These are phyloP conservation scores for Phoxinus phoxinus DNA, from an alignment of 2,113 vertebrate species.

Conservation along the genomic window DNA sequence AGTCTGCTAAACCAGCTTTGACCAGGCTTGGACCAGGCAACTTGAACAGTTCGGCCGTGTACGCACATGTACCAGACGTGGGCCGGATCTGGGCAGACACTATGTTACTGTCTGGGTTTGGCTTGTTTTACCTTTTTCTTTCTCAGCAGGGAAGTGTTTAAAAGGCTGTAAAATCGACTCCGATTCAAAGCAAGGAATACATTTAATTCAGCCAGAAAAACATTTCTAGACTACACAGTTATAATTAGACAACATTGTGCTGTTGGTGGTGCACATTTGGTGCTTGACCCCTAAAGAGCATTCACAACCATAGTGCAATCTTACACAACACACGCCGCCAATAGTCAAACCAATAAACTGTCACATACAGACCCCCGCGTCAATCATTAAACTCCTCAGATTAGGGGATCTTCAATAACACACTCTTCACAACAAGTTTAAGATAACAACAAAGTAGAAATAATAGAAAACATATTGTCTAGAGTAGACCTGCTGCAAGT, in stretches of 20 bases:
- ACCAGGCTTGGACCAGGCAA: too few relatives aligned
- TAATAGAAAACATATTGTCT: neutral
- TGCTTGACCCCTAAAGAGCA: neutral
- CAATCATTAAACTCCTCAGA: constrained; percentile 53
- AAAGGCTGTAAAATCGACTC: neutral
- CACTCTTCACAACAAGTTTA: constrained; percentile 10
- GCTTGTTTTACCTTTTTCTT: too few relatives aligned
- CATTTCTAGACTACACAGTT: neutral
- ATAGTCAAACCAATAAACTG: constrained; percentile 18
- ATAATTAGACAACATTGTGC: neutral
- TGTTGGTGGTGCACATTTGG: neutral
- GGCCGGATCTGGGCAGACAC: too few relatives aligned
- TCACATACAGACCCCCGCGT: constrained; percentile 17
- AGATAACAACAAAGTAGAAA: neutral
- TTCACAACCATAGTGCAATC: neutral
- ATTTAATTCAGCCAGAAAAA: neutral
- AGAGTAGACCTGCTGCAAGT: neutral
- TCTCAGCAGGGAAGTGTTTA: neutral
- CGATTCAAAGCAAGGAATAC: neutral
- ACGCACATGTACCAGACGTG: too few relatives aligned
- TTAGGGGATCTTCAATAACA: constrained; percentile 19
- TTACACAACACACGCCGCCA: neutral
- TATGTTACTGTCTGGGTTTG: too few relatives aligned
- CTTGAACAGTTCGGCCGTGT: too few relatives aligned
- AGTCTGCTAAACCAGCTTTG: too few relatives aligned